These are phyloP conservation scores for Ferrisia virgata DNA, from an alignment of 2,888 invertebrate genomes.

Conservation along the genomic window DNA sequence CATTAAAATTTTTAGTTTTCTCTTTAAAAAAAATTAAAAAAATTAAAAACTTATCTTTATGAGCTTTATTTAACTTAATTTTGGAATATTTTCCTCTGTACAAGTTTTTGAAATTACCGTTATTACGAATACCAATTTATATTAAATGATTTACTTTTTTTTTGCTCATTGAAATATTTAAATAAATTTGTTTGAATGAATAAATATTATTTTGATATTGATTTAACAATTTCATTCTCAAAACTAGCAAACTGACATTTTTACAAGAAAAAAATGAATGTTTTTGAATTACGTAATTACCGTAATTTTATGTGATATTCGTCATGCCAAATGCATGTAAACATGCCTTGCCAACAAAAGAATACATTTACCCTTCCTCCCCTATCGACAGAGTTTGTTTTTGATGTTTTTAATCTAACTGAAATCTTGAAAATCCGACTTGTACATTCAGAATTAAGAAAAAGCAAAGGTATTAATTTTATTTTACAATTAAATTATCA, in stretches of 20 bases:
- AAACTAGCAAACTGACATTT: not conserved
- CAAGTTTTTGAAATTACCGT: too few species aligned
- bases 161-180: too few species aligned
- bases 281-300: not conserved
- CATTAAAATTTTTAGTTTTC: too few species aligned
- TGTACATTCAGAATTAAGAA: not conserved
- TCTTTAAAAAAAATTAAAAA: too few species aligned
- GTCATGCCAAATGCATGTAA: not conserved
- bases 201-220: too few species aligned
- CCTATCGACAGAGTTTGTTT: not conserved
- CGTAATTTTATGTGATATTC: not conserved
- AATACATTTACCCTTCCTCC: too few species aligned
- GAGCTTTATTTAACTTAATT: too few species aligned
- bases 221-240: not conserved
- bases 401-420: constrained; percentile 32
- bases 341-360: not conserved
- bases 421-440: constrained; percentile 13
- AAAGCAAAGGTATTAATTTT: not conserved
- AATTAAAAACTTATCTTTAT: too few species aligned
- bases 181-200: too few species aligned
- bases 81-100: too few species aligned
- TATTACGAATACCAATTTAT: too few species aligned
- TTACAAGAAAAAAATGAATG: not conserved
- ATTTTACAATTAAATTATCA: not conserved
- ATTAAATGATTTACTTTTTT: too few species aligned